Evolutionary conservation across 30 jellyfish, hydroid and myxozoan genomes (phyloP).

Genomic region (Aurelia sp.): DNA sequence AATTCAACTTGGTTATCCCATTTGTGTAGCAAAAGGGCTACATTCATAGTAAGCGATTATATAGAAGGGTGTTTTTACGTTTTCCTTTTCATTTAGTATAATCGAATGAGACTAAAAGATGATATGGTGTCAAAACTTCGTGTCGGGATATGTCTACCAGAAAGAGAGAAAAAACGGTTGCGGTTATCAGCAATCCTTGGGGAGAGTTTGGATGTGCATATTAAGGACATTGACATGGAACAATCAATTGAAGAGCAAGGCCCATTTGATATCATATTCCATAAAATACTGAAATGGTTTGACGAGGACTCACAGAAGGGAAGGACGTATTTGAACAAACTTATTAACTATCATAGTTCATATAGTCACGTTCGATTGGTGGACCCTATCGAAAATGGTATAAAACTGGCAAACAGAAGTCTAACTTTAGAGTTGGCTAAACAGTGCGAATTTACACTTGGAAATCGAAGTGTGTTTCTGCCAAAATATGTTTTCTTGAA

Average conservation of each 20-base stretch:
- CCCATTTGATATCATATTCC: constrained; percentile 92
- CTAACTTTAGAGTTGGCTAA: constrained; percentile 71
- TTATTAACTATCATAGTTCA: constrained; percentile 41
- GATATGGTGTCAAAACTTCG: constrained; percentile 16
- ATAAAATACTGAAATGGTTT: constrained; percentile 88
- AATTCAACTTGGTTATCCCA: too few relatives aligned
- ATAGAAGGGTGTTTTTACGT: too few relatives aligned
- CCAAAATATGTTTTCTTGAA: constrained; percentile 77
- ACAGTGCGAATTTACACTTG: constrained; percentile 78
- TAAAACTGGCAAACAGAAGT: constrained; percentile 81
- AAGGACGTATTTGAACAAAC: constrained; percentile 61
- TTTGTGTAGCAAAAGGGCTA: too few relatives aligned
- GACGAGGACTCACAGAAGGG: constrained; percentile 75
- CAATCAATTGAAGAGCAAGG: constrained; percentile 93
- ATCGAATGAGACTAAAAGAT: constrained; percentile 12
- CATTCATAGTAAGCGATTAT: too few relatives aligned
- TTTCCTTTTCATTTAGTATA: neutral
- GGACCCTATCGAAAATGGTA: constrained; percentile 88
- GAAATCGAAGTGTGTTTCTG: constrained; percentile 82
- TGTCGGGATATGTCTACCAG: constrained; percentile 90
- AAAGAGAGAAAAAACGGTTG: constrained; percentile 71
- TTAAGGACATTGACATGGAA: constrained; percentile 87
- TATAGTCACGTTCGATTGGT: constrained; percentile 41
- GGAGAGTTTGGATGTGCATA: constrained; percentile 58
- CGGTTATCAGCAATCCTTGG: constrained; percentile 46